A percentile compares a stretch with the other conserved stretches of the same genome.
phyloP scores from a whole-genome alignment of 2,888 invertebrate species.

The Diogma glabrata region DNA sequence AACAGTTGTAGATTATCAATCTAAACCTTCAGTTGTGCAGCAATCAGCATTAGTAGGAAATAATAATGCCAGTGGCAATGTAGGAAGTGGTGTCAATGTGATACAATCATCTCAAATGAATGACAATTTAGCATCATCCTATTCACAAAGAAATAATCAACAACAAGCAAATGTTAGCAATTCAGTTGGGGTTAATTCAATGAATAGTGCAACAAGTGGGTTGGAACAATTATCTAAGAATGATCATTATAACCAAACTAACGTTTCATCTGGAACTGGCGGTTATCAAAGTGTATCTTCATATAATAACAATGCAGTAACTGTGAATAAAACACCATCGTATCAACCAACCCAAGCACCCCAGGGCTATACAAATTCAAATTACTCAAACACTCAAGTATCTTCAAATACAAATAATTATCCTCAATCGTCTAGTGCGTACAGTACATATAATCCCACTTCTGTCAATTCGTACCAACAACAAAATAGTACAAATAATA shows the following conservation, averaged over 20 bases:
- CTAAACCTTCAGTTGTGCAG: slow-evolving; percentile 24
- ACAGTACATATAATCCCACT: slow-evolving; percentile 35
- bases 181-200: slow-evolving; percentile 22
- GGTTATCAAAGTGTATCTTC: slow-evolving; percentile 29
- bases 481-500: slow-evolving; percentile 19
- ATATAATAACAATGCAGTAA: slow-evolving; percentile 26
- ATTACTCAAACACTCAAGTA: slow-evolving; percentile 32
- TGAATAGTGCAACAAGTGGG: slow-evolving; percentile 20
- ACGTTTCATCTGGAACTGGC: slow-evolving; percentile 24
- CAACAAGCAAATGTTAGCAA: slow-evolving; percentile 24
- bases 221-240: slow-evolving; percentile 34
- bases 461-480: slow-evolving; percentile 36
- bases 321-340: slow-evolving; percentile 27
- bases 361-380: slow-evolving; percentile 32
- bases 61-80: not conserved
- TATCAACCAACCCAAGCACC: slow-evolving; percentile 31
- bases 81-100: not conserved
- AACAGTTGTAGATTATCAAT: slow-evolving; percentile 26
- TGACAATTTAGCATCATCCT: slow-evolving; percentile 30
- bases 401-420: slow-evolving; percentile 25
- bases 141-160: slow-evolving; percentile 28
- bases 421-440: slow-evolving; percentile 18
- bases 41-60: slow-evolving; percentile 18
- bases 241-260: slow-evolving; percentile 34
- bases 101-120: slow-evolving; percentile 26